Conservation (phyloP, 2,113 vertebrate genomes). For the Oncorhynchus gorbuscha region DNA sequence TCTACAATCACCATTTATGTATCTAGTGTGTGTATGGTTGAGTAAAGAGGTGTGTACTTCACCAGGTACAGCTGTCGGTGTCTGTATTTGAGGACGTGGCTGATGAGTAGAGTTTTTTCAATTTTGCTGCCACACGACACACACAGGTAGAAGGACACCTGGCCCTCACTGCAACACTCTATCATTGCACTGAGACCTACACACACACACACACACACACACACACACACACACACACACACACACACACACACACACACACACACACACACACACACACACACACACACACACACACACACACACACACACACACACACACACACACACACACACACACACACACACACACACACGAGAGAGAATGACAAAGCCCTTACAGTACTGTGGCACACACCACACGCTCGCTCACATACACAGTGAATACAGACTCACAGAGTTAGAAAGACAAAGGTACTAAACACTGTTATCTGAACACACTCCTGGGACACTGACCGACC, state of each 20-base stretch:
- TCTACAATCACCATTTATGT: neutral
- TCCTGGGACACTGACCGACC: conserved; percentile 24
- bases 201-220: neutral
- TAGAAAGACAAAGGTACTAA: neutral
- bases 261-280: no score
- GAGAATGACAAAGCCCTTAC: neutral
- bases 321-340: no score
- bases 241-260: no score
- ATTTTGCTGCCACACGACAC: conserved; percentile 28
- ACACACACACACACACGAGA: neutral
- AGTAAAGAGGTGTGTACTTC: neutral
- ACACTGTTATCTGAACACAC: neutral
- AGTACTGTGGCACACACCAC: neutral
- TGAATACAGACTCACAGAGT: no score
- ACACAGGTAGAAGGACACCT: conserved; percentile 28
- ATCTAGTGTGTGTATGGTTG: neutral
- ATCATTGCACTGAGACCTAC: conserved; percentile 31
- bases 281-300: no score
- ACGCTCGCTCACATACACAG: neutral
- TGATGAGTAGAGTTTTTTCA: conserved; percentile 1
- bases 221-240: no score
- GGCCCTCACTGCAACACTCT: conserved; percentile 25
- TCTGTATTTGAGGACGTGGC: conserved; percentile 24
- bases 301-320: no score
- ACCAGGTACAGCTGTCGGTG: conserved; percentile 34